Percentiles rank a stretch among this genome's conserved stretches.
phyloP scores from a whole-genome alignment of 2,888 invertebrate genomes.

The Melanostoma mellinum region DNA sequence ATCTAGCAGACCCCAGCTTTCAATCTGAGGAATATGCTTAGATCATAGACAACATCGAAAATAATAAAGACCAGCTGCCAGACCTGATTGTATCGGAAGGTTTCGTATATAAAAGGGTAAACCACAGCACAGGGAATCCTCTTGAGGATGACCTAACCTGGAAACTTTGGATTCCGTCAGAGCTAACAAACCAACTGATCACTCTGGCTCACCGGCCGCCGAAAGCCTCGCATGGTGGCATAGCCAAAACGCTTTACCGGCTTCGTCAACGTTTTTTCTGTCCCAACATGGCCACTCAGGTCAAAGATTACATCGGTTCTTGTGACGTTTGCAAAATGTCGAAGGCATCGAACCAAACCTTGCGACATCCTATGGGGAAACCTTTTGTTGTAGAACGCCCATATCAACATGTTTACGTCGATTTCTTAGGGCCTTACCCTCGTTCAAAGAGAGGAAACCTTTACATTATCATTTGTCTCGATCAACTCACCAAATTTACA shows the following conservation, averaged over 20 bases:
- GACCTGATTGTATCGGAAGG: conserved; percentile 2
- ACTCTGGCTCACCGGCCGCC: conserved; percentile 13
- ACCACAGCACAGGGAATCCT: conserved; percentile 14
- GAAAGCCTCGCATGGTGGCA: conserved; percentile 10
- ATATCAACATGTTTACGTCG: conserved; percentile 1
- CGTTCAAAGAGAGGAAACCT: conserved; percentile 7
- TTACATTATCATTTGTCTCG: conserved; percentile 8
- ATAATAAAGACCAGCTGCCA: conserved; percentile 7
- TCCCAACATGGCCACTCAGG: conserved; percentile 23
- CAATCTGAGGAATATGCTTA: conserved; percentile 4
- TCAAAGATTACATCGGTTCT: neutral
- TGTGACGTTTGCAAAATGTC: conserved; percentile 16
- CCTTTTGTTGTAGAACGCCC: conserved; percentile 16
- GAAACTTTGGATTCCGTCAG: conserved; percentile 18
- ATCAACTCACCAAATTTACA: conserved; percentile 24
- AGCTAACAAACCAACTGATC: conserved; percentile 3
- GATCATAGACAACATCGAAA: conserved; percentile 5
- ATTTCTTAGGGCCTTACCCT: conserved; percentile 7
- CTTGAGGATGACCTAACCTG: conserved; percentile 9
- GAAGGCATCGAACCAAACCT: neutral
- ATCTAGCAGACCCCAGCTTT: conserved; percentile 17
- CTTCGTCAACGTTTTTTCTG: conserved; percentile 14
- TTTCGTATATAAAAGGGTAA: conserved; percentile 10
- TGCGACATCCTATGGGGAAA: conserved; percentile 7
- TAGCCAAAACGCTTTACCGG: neutral